Evolutionary conservation across 2,113 vertebrate genomes (phyloP).

Genomic region (Beaufortia kweichowensis): DNA sequence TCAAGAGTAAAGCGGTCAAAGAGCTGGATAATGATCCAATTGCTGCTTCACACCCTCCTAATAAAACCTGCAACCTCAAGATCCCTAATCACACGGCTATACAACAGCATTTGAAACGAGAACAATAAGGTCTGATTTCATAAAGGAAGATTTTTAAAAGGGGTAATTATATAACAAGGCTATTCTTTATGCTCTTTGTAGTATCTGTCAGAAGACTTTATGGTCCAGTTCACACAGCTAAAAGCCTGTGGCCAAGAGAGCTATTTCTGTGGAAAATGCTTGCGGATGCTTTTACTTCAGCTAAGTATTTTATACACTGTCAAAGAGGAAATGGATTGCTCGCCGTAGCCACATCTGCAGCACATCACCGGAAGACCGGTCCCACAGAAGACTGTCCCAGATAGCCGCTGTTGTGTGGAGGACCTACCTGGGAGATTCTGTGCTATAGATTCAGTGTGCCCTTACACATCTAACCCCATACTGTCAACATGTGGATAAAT

Average conservation of each 20-base stretch:
- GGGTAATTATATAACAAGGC: background rate
- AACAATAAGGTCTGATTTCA: background rate
- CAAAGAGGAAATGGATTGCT: constrained; percentile 31
- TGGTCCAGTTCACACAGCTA: background rate
- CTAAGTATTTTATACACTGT: constrained; percentile 1
- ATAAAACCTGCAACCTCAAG: background rate
- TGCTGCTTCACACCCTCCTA: background rate
- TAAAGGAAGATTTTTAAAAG: background rate
- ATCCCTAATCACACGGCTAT: background rate
- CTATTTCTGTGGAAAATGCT: constrained; percentile 2
- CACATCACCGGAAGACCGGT: constrained; percentile 37
- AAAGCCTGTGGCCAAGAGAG: background rate
- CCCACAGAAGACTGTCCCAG: constrained; percentile 42
- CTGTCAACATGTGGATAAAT: constrained; percentile 59
- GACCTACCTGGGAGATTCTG: constrained; percentile 13
- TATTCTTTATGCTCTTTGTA: background rate
- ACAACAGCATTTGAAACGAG: background rate
- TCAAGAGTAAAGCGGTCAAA: background rate
- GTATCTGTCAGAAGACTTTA: background rate
- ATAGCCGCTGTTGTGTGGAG: constrained; percentile 43
- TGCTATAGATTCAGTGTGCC: constrained; percentile 30
- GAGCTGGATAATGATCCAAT: background rate
- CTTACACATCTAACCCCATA: constrained; percentile 60
- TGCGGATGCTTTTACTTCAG: background rate
- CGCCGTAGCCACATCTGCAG: constrained; percentile 21